Conservation (phyloP, 2,888 invertebrate genomes). For the Cyclophora albipunctata region DNA sequence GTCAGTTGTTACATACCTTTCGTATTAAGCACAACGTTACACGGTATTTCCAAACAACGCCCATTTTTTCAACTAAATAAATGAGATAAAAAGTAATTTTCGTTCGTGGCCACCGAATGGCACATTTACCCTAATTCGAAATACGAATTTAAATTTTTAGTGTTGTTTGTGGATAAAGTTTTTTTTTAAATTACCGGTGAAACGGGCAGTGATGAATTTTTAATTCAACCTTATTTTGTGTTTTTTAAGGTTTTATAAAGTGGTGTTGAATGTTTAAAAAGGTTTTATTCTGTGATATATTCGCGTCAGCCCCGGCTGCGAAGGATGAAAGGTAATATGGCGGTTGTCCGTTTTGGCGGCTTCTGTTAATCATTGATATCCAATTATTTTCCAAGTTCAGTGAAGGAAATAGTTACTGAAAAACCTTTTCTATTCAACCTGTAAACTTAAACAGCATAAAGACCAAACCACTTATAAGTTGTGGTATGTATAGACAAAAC, state of each 20-base stretch:
- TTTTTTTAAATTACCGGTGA: background rate
- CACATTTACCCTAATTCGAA: slow-evolving; percentile 8
- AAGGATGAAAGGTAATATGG: slow-evolving; percentile 18
- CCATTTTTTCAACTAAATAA: too few species aligned
- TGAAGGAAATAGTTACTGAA: too few species aligned
- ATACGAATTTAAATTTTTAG: slow-evolving; percentile 1
- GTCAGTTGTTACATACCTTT: slow-evolving; percentile 8
- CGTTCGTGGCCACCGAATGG: background rate
- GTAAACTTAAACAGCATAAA: too few species aligned
- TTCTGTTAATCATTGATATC: background rate
- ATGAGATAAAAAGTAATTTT: too few species aligned
- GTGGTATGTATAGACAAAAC: too few species aligned
- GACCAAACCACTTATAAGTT: too few species aligned
- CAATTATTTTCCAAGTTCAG: too few species aligned
- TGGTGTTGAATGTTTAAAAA: slow-evolving; percentile 33
- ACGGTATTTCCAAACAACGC: too few species aligned
- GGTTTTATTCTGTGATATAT: slow-evolving; percentile 45
- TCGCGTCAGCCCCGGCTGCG: slow-evolving; percentile 27
- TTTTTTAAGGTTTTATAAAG: slow-evolving; percentile 1
- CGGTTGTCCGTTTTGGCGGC: background rate
- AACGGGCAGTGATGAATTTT: too few species aligned
- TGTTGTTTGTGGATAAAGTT: background rate
- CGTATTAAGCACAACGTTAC: slow-evolving; percentile 5
- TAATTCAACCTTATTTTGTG: too few species aligned
- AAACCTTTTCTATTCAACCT: too few species aligned